These are phyloP conservation scores for Keiferia lycopersicella DNA, from an alignment of 2,888 invertebrate species.

Conservation along the genomic window DNA sequence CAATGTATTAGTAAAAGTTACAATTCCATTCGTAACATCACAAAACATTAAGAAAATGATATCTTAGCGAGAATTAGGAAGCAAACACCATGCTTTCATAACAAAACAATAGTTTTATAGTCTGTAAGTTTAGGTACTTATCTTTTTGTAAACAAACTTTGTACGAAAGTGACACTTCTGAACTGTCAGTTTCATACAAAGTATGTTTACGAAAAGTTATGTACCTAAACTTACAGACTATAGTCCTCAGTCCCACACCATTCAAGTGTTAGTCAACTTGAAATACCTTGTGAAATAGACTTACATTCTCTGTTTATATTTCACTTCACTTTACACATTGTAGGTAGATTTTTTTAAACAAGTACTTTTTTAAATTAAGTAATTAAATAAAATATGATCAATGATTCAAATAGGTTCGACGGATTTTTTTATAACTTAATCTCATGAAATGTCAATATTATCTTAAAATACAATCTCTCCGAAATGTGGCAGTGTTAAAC, in stretches of 20 bases:
- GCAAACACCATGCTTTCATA: conserved; percentile 7
- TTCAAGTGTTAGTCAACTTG: conserved; percentile 31
- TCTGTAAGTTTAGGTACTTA: too few species aligned
- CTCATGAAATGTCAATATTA: too few species aligned
- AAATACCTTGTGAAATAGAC: conserved; percentile 35
- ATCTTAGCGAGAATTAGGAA: neutral
- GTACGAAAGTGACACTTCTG: too few species aligned
- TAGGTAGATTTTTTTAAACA: neutral
- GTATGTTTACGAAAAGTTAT: too few species aligned
- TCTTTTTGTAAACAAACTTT: too few species aligned
- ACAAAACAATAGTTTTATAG: neutral
- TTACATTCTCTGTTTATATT: conserved; percentile 36
- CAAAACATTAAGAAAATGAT: neutral
- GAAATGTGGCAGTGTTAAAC: neutral
- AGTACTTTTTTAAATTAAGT: too few species aligned
- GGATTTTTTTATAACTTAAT: too few species aligned
- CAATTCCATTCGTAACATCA: neutral
- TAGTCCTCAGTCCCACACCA: conserved; percentile 25
- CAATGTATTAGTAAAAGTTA: neutral
- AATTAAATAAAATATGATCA: too few species aligned
- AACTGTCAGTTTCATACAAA: too few species aligned
- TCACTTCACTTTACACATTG: conserved; percentile 21
- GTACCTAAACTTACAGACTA: too few species aligned
- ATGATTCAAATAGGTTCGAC: too few species aligned
- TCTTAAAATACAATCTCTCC: too few species aligned